Evolutionary conservation across 2,888 invertebrate species (phyloP).

Genomic region (Phytoseiulus persimilis): DNA sequence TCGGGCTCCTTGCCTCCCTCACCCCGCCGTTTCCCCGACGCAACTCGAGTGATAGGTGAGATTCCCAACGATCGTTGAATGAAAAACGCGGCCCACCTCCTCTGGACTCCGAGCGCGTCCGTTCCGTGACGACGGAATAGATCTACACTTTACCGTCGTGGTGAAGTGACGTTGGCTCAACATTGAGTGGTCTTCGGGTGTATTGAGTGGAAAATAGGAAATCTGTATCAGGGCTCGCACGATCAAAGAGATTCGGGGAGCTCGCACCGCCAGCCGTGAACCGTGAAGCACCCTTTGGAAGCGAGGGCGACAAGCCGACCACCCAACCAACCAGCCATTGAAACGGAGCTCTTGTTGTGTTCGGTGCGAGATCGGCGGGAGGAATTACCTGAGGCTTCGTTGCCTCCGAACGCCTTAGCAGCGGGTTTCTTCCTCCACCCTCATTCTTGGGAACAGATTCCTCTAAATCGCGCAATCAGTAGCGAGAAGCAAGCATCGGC

Average conservation of each 20-base stretch:
- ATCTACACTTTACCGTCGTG: not conserved
- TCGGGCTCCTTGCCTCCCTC: no score
- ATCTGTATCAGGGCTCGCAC: not conserved
- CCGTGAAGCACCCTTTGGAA: not conserved
- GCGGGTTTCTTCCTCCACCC: not conserved
- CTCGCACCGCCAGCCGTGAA: not conserved
- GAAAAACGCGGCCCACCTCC: no score
- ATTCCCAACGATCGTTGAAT: not conserved
- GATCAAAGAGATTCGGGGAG: not conserved
- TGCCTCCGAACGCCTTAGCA: not conserved
- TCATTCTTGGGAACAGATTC: not conserved
- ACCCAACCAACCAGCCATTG: not conserved
- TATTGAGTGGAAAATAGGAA: not conserved
- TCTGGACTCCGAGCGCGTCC: no score
- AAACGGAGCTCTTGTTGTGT: not conserved
- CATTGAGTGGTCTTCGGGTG: not conserved
- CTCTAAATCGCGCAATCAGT: not conserved
- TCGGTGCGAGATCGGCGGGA: not conserved
- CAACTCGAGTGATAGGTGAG: not conserved
- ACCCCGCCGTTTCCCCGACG: not conserved
- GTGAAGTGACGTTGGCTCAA: not conserved
- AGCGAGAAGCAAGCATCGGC: not conserved
- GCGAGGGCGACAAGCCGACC: not conserved
- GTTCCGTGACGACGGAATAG: not conserved
- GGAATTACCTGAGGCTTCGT: not conserved